phyloP scores from a whole-genome alignment of 2,797 vertebrate species.

The Orestias chungarensis region DNA sequence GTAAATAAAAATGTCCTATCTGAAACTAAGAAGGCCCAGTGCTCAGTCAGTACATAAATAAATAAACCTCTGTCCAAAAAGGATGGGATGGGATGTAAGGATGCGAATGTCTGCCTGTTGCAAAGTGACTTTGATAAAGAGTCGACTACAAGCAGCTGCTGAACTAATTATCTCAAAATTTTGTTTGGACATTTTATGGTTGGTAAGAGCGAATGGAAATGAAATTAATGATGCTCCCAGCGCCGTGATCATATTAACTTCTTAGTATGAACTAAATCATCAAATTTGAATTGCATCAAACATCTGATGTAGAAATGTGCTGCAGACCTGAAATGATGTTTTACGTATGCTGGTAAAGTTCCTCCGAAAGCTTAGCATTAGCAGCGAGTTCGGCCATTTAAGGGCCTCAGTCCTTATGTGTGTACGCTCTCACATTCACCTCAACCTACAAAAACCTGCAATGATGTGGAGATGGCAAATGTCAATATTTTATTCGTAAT shows the following conservation, averaged over 20 bases:
- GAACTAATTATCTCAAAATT: not conserved
- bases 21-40: too few species aligned
- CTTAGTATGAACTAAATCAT: not conserved
- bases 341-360: too few species aligned
- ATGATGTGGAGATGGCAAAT: too few species aligned
- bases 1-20: too few species aligned
- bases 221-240: not conserved
- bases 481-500: too few species aligned
- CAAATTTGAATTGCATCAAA: not conserved
- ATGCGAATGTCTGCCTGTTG: not conserved
- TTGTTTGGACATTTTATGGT: not conserved
- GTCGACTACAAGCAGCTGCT: not conserved
- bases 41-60: too few species aligned
- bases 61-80: too few species aligned
- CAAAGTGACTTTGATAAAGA: conserved; percentile 1
- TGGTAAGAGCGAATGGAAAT: not conserved
- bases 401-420: not conserved
- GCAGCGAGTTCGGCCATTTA: not conserved
- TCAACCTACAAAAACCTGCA: too few species aligned
- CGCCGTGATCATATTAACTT: not conserved
- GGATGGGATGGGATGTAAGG: not conserved
- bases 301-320: not conserved
- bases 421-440: not conserved
- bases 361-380: not conserved
- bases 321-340: not conserved